A percentile compares a stretch with the other conserved stretches of the same genome.
phyloP scores from a whole-genome alignment of 1,140 invertebrate genomes.

The Pseudomyrmex pallidus region DNA sequence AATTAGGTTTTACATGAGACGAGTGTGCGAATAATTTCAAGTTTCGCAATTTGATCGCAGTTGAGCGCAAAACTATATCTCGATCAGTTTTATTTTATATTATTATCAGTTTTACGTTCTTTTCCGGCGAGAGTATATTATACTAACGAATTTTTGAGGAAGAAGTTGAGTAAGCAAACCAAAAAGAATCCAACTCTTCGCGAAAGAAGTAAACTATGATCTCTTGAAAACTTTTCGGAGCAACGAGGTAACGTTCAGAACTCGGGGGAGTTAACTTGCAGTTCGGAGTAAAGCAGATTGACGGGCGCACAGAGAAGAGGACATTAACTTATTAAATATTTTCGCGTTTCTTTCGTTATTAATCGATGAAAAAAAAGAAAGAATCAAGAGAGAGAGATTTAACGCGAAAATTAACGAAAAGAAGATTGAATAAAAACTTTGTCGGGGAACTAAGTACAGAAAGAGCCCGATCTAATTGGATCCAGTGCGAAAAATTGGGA shows the following conservation, averaged over 20 bases:
- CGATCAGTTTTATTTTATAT: not conserved
- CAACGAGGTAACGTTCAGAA: not conserved
- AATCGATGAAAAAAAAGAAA: not conserved
- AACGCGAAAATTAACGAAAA: not conserved
- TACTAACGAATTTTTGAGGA: not conserved
- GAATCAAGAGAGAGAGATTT: not conserved
- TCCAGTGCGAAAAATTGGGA: too few species aligned
- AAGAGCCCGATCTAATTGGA: too few species aligned
- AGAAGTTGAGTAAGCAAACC: not conserved
- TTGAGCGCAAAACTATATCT: not conserved
- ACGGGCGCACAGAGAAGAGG: not conserved
- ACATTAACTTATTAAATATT: conserved; percentile 30
- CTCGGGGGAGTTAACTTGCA: conserved; percentile 6
- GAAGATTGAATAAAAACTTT: too few species aligned
- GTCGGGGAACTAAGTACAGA: too few species aligned
- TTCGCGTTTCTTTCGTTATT: not conserved
- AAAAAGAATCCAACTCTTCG: not conserved
- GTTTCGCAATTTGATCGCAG: not conserved
- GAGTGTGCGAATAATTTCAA: not conserved
- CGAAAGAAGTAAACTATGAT: conserved; percentile 5
- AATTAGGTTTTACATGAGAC: not conserved
- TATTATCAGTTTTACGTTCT: too few species aligned
- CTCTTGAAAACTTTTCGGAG: conserved; percentile 6
- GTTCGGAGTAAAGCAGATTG: not conserved
- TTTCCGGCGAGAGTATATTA: too few species aligned